Percentiles rank a stretch among this genome's conserved stretches.
phyloP scores from a whole-genome alignment of 2,113 vertebrate species.

The Apeltes quadracus region DNA sequence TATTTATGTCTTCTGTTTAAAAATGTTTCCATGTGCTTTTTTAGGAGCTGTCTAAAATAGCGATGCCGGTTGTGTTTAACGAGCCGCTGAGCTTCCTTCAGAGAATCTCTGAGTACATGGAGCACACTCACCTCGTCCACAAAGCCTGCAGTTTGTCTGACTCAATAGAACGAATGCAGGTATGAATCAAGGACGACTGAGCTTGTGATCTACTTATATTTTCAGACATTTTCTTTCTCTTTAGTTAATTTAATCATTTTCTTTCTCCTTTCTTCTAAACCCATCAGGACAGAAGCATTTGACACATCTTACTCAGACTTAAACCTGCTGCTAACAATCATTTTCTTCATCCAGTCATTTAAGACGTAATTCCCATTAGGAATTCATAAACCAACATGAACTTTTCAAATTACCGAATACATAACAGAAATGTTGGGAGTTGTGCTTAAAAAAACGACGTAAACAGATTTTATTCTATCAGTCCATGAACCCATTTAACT shows the following conservation, averaged over 20 bases:
- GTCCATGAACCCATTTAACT: no score
- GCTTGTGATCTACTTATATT: not conserved
- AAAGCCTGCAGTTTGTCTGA: slow-evolving; percentile 85
- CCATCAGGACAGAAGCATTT: not conserved
- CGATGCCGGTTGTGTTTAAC: slow-evolving; percentile 96
- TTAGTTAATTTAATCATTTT: not conserved
- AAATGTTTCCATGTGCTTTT: not conserved
- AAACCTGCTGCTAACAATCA: not conserved
- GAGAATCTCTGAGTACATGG: slow-evolving; percentile 97
- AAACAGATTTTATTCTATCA: not conserved
- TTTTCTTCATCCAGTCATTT: not conserved
- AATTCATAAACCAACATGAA: not conserved
- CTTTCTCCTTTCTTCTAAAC: not conserved
- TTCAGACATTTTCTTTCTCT: not conserved
- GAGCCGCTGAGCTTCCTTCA: slow-evolving; percentile 97
- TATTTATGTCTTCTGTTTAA: not conserved
- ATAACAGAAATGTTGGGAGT: not conserved
- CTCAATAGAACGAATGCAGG: slow-evolving; percentile 94
- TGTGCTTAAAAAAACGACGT: not conserved
- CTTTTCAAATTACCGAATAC: not conserved
- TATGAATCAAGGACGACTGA: slow-evolving; percentile 44
- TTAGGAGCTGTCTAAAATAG: slow-evolving; percentile 97
- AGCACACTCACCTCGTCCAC: slow-evolving; percentile 92
- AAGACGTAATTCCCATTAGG: no score
- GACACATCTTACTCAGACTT: not conserved